These are phyloP conservation scores for Elachura formosa DNA, from an alignment of 2,113 vertebrate species.

Conservation along the genomic window DNA sequence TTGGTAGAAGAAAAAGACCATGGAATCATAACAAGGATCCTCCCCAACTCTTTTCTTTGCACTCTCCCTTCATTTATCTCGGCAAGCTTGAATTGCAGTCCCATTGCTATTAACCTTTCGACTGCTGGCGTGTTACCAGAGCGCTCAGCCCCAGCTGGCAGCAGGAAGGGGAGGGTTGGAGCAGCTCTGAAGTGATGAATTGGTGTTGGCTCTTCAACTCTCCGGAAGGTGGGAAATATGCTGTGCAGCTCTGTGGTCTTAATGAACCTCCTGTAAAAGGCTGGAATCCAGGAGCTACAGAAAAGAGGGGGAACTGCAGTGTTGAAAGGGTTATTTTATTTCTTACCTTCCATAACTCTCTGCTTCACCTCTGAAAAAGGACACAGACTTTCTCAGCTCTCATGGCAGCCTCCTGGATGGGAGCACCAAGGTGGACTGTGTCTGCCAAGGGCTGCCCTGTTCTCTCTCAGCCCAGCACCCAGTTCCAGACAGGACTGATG, in stretches of 20 bases:
- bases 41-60: background rate
- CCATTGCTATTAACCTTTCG: constrained; percentile 29
- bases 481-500: fast-evolving
- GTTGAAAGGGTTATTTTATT: background rate
- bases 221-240: background rate
- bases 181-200: background rate
- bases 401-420: background rate
- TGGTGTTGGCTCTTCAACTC: background rate
- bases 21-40: constrained; percentile 1
- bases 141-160: background rate
- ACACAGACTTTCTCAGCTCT: background rate
- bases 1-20: background rate
- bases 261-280: background rate
- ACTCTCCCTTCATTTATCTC: constrained; percentile 12
- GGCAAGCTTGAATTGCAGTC: background rate
- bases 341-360: background rate
- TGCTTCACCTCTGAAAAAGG: background rate
- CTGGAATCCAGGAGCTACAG: background rate
- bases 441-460: background rate
- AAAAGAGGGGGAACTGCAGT: background rate
- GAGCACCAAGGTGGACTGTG: fast-evolving
- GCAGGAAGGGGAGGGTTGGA: background rate
- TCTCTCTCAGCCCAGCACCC: background rate
- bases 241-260: background rate
- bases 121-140: constrained; percentile 10